Conservation (phyloP, 2,888 invertebrate species). For the Allacma fusca region DNA sequence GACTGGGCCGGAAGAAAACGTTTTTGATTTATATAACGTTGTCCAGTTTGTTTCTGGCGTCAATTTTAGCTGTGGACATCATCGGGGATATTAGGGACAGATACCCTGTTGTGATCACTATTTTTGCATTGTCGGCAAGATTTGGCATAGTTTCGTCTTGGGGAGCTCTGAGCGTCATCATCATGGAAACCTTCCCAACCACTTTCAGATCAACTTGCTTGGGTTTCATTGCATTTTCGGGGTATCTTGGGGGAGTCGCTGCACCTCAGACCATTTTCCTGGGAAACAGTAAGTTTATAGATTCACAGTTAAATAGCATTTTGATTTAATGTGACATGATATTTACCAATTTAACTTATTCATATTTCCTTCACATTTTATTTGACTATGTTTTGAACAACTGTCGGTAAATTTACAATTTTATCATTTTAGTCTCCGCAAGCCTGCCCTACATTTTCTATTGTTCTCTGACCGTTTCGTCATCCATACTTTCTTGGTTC, state of each 20-base stretch:
- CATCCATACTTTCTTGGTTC: constrained; percentile 45
- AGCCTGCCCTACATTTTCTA: constrained; percentile 56
- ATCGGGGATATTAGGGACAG: constrained; percentile 27
- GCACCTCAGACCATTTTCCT: constrained; percentile 57
- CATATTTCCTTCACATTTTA: no score
- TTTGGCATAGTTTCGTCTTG: constrained; percentile 47
- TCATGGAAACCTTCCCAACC: constrained; percentile 59
- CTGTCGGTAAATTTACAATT: no score
- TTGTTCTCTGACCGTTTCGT: constrained; percentile 45
- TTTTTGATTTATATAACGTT: constrained; percentile 50
- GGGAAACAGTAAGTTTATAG: constrained; percentile 49
- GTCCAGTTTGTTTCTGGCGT: constrained; percentile 48
- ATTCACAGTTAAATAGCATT: neutral
- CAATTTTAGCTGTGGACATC: constrained; percentile 45
- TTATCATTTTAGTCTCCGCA: constrained; percentile 50
- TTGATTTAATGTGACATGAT: neutral
- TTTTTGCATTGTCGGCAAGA: constrained; percentile 38
- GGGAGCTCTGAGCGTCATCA: constrained; percentile 50
- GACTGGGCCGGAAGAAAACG: constrained; percentile 55
- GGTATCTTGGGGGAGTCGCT: constrained; percentile 54
- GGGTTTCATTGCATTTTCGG: constrained; percentile 54
- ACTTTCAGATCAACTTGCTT: constrained; percentile 51
- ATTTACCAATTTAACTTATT: no score
- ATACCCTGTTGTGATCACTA: constrained; percentile 35
- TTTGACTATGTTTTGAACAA: no score